These are phyloP conservation scores for Psilopogon haemacephalus DNA, from an alignment of 2,113 vertebrate species.

Conservation along the genomic window DNA sequence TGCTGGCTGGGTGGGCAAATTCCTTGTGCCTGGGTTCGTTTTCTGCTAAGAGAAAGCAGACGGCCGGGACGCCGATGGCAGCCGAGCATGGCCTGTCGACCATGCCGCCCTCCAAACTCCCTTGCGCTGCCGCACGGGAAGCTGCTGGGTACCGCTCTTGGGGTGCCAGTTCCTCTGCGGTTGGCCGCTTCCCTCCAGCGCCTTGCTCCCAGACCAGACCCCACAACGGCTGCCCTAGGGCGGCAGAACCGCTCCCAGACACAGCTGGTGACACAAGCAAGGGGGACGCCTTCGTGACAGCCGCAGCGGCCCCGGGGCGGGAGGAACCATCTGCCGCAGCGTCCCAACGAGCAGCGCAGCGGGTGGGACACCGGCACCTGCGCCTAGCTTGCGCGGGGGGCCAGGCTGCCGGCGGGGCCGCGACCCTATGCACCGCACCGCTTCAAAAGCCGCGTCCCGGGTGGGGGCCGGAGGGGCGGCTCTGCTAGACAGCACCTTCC, in stretches of 20 bases:
- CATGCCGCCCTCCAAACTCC: accelerated
- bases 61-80: accelerated
- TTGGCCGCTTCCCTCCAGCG: accelerated
- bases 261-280: not conserved
- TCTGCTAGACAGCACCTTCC: no score
- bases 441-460: not conserved
- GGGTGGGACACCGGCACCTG: no score
- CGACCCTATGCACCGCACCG: not conserved
- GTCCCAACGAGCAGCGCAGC: not conserved
- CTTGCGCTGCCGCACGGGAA: accelerated
- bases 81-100: no score
- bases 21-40: not conserved
- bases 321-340: not conserved
- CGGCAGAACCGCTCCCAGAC: not conserved
- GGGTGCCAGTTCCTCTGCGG: no score
- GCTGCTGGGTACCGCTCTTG: accelerated
- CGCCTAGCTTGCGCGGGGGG: no score
- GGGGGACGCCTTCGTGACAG: not conserved
- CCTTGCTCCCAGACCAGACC: not conserved
- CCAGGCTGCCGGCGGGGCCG: not conserved
- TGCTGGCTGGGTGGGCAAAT: accelerated
- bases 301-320: not conserved
- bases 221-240: not conserved
- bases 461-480: not conserved
- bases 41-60: accelerated